These are phyloP conservation scores for Spilogale gracilis DNA, from an alignment of 2,113 vertebrate species.

Conservation along the genomic window DNA sequence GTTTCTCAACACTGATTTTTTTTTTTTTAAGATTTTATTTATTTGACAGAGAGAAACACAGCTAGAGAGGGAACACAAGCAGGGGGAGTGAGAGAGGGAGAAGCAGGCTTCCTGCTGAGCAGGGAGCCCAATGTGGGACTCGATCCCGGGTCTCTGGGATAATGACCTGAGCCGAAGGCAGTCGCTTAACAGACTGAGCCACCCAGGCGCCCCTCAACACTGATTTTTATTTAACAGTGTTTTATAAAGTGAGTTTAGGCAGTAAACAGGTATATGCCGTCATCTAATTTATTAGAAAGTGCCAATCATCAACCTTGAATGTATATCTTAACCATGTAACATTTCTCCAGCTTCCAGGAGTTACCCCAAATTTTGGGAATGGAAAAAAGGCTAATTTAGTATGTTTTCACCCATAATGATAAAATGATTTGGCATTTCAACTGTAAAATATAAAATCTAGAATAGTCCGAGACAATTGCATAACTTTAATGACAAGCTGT, in stretches of 20 bases:
- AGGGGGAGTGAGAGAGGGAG: too few relatives aligned
- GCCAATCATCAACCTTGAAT: background rate
- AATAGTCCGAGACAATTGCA: background rate
- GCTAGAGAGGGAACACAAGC: too few relatives aligned
- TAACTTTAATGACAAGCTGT: background rate
- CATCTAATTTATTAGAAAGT: background rate
- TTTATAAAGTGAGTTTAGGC: background rate
- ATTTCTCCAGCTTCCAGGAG: background rate
- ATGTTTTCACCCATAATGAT: background rate
- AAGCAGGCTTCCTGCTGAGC: too few relatives aligned
- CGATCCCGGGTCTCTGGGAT: too few relatives aligned
- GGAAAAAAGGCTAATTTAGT: background rate
- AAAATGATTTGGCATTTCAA: background rate
- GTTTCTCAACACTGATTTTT: background rate
- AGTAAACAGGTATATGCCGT: background rate
- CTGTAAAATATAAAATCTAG: background rate
- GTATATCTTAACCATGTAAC: background rate
- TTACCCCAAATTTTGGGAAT: background rate
- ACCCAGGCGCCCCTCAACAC: too few relatives aligned
- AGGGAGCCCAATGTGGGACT: too few relatives aligned
- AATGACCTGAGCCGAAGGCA: too few relatives aligned
- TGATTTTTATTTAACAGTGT: background rate
- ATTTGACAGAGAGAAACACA: too few relatives aligned
- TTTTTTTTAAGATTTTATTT: background rate
- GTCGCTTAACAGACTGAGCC: too few relatives aligned